A percentile compares a stretch with the other conserved stretches of the same genome.
These are phyloP conservation scores for Columba guinea DNA, from an alignment of 2,797 vertebrate species.

Conservation along the genomic window DNA sequence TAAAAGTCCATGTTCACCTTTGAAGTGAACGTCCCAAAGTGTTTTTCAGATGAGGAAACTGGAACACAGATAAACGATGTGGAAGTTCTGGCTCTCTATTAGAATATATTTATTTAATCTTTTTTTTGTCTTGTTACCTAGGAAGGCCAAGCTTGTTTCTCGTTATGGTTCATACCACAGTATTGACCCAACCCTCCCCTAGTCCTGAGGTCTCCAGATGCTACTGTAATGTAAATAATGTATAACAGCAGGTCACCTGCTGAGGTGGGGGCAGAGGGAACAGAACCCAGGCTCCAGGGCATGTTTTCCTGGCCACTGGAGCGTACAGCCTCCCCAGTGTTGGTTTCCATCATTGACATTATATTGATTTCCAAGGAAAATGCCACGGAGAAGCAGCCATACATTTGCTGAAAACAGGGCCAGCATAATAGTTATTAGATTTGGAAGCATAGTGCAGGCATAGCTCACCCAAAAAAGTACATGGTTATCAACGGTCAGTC, in stretches of 20 bases:
- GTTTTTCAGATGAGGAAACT: neutral
- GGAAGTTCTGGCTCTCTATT: neutral
- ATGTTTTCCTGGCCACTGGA: neutral
- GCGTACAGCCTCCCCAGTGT: neutral
- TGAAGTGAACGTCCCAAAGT: neutral
- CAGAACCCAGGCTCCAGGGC: neutral
- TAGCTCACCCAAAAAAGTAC: neutral
- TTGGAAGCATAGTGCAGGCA: accelerated
- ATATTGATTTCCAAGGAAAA: neutral
- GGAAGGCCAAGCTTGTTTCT: neutral
- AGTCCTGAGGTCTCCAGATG: neutral
- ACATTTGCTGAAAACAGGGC: neutral
- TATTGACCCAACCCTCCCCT: neutral
- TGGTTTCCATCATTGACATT: neutral
- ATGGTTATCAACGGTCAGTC: neutral
- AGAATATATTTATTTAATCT: neutral
- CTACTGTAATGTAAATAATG: neutral
- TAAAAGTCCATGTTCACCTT: neutral
- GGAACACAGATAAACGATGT: neutral
- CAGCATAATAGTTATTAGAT: neutral
- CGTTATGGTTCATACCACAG: accelerated
- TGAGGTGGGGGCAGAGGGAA: neutral
- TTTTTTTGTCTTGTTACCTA: neutral
- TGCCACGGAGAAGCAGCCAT: neutral
- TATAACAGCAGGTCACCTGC: neutral